phyloP scores from a whole-genome alignment of 2,888 invertebrate species.

The Rotaria macrura region DNA sequence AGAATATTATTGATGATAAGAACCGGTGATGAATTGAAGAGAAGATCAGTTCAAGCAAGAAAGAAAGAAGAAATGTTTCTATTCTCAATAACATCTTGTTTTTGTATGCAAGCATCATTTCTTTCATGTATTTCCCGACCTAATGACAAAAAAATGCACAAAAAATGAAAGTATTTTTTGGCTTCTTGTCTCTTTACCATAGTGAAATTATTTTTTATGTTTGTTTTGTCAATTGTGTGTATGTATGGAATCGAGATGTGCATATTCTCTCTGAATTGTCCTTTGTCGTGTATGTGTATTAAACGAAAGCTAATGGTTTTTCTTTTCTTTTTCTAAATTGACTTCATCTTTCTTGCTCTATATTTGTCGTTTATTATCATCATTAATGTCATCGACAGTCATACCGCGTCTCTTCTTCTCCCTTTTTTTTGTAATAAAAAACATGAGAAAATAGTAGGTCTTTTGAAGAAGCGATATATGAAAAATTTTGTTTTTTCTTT shows the following conservation, averaged over 20 bases:
- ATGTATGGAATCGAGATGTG: not conserved
- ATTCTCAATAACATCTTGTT: conserved; percentile 6
- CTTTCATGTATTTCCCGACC: not conserved
- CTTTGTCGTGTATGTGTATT: not conserved
- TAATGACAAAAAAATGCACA: not conserved
- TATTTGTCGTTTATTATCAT: not conserved
- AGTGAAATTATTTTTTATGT: not conserved
- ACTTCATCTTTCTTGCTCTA: not conserved
- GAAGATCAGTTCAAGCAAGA: not conserved
- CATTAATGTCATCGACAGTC: not conserved
- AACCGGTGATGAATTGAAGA: not conserved
- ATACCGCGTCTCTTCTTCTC: not conserved
- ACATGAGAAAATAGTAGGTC: not conserved
- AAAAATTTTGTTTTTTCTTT: not conserved
- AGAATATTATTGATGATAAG: not conserved
- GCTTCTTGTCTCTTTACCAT: not conserved
- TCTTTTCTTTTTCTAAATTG: not conserved
- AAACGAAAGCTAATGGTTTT: not conserved
- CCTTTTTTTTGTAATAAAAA: not conserved
- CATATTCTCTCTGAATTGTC: not conserved
- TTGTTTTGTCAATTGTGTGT: not conserved
- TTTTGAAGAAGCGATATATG: not conserved
- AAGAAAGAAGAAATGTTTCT: not conserved
- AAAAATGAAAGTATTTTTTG: not conserved
- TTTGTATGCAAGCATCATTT: not conserved